Conservation (phyloP, 2,888 invertebrate species). For the Drosophila anceps region DNA sequence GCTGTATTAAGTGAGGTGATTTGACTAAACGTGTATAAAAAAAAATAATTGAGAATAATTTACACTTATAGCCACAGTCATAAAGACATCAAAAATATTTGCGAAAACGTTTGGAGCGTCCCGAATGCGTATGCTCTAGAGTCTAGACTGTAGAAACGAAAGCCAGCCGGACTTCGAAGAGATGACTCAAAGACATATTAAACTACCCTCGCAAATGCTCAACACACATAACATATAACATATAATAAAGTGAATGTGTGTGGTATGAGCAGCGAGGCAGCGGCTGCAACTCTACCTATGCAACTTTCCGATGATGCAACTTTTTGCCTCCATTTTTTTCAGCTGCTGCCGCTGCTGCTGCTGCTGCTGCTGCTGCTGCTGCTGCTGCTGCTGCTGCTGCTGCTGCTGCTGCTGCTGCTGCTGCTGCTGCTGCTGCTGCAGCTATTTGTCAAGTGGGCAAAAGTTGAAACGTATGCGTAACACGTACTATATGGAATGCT, state of each 20-base stretch:
- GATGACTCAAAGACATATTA: background rate
- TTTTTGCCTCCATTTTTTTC: conserved; percentile 19
- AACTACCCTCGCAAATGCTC: conserved; percentile 5
- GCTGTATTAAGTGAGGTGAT: too few relatives aligned
- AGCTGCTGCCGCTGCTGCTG: too few relatives aligned
- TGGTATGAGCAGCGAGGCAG: background rate
- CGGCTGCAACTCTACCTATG: conserved; percentile 34
- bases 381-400: conserved; percentile 17
- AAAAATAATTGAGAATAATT: too few relatives aligned
- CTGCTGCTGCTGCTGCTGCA: conserved; percentile 3
- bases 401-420: too few relatives aligned
- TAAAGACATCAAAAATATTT: background rate
- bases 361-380: conserved; percentile 16
- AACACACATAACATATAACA: conserved; percentile 1
- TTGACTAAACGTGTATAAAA: too few relatives aligned
- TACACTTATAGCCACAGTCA: too few relatives aligned
- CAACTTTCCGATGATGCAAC: conserved; percentile 37
- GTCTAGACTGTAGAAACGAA: too few relatives aligned
- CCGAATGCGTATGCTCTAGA: background rate
- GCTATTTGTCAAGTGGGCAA: conserved; percentile 66
- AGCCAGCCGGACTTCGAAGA: background rate
- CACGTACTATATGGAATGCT: conserved; percentile 77
- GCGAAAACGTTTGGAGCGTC: too few relatives aligned
- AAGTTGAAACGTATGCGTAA: conserved; percentile 70
- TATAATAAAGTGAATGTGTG: conserved; percentile 2